phyloP scores from a whole-genome alignment of 1,140 invertebrate genomes.

The Drosophila oshimai region DNA sequence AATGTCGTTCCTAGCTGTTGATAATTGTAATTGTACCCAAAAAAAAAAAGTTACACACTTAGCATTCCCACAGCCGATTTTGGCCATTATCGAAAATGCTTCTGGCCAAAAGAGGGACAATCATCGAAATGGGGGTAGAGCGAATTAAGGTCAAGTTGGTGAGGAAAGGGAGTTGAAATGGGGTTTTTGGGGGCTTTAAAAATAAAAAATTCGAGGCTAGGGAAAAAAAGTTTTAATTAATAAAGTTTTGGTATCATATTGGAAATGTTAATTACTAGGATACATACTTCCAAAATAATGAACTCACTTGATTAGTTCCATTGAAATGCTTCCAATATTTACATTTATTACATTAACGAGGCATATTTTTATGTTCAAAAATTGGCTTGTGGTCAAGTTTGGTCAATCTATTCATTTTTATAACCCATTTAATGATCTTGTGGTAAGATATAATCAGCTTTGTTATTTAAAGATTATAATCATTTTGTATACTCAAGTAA shows the following conservation, averaged over 20 bases:
- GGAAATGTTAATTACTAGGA: too few species aligned
- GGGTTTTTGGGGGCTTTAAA: neutral
- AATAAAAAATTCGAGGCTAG: too few species aligned
- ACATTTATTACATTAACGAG: too few species aligned
- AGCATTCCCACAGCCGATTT: constrained; percentile 14
- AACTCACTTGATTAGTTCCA: too few species aligned
- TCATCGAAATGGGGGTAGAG: constrained; percentile 33
- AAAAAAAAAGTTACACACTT: neutral
- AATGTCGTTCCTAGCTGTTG: constrained; percentile 43
- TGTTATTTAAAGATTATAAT: too few species aligned
- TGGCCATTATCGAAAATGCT: constrained; percentile 46
- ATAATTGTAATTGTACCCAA: constrained; percentile 35
- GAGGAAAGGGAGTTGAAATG: neutral
- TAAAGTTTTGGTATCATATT: too few species aligned
- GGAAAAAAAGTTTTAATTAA: too few species aligned
- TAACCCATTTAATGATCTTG: neutral
- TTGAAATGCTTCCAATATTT: too few species aligned
- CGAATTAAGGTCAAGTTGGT: constrained; percentile 40
- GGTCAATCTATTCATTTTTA: neutral
- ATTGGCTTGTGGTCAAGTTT: too few species aligned
- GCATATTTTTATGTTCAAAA: too few species aligned
- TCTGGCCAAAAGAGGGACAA: constrained; percentile 41
- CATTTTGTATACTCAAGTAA: neutral
- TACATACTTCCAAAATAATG: too few species aligned
- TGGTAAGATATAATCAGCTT: too few species aligned